These are phyloP conservation scores for Masnerella sp. DNA, from an alignment of 2,888 invertebrate genomes.

Conservation along the genomic window DNA sequence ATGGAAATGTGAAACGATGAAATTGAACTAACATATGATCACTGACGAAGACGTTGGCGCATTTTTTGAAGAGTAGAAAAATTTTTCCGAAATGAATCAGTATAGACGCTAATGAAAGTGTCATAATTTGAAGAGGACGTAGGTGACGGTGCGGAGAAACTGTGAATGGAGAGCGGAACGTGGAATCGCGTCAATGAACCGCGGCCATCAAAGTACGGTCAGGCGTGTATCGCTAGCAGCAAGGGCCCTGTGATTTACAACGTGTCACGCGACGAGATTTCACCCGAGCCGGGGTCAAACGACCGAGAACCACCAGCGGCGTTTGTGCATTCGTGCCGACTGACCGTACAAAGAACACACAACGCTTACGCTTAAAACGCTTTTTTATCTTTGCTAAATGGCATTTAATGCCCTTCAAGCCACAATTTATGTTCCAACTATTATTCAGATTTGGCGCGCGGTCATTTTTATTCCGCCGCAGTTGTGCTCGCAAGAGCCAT, in stretches of 20 bases:
- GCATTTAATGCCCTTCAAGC: slow-evolving; percentile 49
- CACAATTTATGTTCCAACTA: slow-evolving; percentile 35
- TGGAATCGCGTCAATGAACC: slow-evolving; percentile 70
- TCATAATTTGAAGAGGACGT: slow-evolving; percentile 53
- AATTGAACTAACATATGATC: no score
- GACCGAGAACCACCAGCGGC: slow-evolving; percentile 58
- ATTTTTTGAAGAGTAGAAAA: slow-evolving; percentile 8
- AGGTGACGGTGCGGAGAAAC: slow-evolving; percentile 53
- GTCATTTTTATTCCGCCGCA: not conserved
- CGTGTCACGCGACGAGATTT: slow-evolving; percentile 68
- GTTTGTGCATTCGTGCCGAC: slow-evolving; percentile 48
- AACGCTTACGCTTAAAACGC: slow-evolving; percentile 38
- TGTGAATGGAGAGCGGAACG: slow-evolving; percentile 68
- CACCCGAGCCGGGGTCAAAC: slow-evolving; percentile 66
- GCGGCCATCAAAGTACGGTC: slow-evolving; percentile 70
- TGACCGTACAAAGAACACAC: slow-evolving; percentile 28
- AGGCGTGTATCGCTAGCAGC: slow-evolving; percentile 67
- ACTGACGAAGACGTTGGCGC: not conserved
- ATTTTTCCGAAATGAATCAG: slow-evolving; percentile 44
- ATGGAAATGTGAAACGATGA: no score
- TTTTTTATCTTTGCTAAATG: slow-evolving; percentile 40
- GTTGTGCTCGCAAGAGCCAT: not conserved
- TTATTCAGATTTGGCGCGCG: slow-evolving; percentile 37
- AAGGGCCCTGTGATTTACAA: slow-evolving; percentile 69
- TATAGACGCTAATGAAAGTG: slow-evolving; percentile 60